Conservation (phyloP, 2,888 invertebrate genomes). For the Chymomyza procnemis region DNA sequence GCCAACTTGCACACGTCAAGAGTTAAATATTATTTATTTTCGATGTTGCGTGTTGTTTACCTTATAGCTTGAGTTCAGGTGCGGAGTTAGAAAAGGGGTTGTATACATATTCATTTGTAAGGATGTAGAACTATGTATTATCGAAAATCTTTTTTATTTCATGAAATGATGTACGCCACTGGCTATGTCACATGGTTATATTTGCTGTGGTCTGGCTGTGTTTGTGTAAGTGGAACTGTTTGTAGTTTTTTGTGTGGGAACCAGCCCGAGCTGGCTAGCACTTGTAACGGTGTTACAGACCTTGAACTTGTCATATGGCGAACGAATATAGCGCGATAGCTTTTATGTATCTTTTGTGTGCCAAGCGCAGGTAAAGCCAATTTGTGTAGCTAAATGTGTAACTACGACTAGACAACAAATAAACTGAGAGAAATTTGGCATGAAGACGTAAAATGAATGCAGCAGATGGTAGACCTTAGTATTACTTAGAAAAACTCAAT, state of each 20-base stretch:
- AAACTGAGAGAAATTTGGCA: no score
- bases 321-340: constrained; percentile 21
- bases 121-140: no score
- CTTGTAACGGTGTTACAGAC: constrained; percentile 32
- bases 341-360: constrained; percentile 17
- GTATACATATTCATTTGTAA: no score
- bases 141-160: no score
- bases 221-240: background rate
- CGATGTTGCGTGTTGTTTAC: background rate
- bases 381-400: background rate
- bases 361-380: background rate
- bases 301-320: constrained; percentile 51
- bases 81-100: no score
- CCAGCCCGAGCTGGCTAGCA: background rate
- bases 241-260: constrained; percentile 10
- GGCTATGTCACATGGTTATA: background rate
- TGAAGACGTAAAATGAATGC: no score
- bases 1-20: background rate
- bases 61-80: background rate
- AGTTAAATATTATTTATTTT: background rate
- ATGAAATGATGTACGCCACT: no score
- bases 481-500: no score
- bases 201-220: background rate
- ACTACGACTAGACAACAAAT: background rate
- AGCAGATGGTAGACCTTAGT: no score